These are phyloP conservation scores for Harpagifer antarcticus DNA, from an alignment of 2,797 vertebrate species.

Conservation along the genomic window DNA sequence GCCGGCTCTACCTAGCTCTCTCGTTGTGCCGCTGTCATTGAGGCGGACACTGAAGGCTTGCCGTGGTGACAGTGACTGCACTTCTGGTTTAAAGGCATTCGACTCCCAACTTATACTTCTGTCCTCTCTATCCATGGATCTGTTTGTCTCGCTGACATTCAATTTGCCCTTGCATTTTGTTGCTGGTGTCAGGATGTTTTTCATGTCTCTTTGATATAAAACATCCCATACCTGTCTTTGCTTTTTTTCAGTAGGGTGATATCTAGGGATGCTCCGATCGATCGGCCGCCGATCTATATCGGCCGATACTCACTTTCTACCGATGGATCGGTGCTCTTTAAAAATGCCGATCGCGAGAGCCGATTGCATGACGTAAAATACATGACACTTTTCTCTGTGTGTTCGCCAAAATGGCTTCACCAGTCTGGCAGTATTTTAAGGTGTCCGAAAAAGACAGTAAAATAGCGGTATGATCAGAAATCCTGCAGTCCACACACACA, in stretches of 20 bases:
- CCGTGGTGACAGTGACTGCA: constrained; percentile 28
- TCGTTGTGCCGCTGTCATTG: constrained; percentile 36
- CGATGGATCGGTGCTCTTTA: no score
- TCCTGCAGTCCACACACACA: no score
- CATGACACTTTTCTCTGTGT: no score
- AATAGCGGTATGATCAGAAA: no score
- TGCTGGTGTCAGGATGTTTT: constrained; percentile 10
- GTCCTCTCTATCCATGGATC: constrained; percentile 15
- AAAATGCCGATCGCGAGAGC: no score
- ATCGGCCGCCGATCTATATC: no score
- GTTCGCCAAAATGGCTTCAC: no score
- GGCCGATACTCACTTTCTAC: no score
- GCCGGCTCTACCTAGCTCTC: constrained; percentile 36
- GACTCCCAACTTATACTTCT: constrained; percentile 25
- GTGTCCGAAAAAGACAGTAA: no score
- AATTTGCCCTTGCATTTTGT: not conserved
- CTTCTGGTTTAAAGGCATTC: constrained; percentile 26
- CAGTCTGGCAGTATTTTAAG: no score
- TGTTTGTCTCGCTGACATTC: constrained; percentile 32
- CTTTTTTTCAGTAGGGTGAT: not conserved
- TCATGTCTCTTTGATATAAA: constrained; percentile 1
- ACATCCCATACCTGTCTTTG: not conserved
- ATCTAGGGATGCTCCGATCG: no score
- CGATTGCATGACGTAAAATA: no score
- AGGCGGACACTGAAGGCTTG: constrained; percentile 37